These are phyloP conservation scores for Synergus gifuensis DNA, from an alignment of 2,888 invertebrate genomes.

Conservation along the genomic window DNA sequence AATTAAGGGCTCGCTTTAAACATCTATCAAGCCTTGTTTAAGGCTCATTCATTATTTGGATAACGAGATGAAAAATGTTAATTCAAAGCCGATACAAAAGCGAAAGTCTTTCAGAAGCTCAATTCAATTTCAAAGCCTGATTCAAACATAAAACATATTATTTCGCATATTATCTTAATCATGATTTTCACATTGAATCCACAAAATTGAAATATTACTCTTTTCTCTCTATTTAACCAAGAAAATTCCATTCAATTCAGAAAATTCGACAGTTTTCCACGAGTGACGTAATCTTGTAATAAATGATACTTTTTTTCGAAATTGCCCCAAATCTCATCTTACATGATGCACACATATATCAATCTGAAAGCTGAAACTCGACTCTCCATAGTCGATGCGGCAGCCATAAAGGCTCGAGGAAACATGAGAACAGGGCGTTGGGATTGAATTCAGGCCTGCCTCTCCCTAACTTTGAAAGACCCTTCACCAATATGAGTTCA, in stretches of 20 bases:
- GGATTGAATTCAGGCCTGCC: constrained; percentile 66
- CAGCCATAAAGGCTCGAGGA: constrained; percentile 58
- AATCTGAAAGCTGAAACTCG: constrained; percentile 33
- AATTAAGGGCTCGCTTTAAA: constrained; percentile 75
- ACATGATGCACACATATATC: constrained; percentile 17
- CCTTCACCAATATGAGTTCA: constrained; percentile 64
- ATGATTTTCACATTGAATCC: not conserved
- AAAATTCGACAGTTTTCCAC: constrained; percentile 9
- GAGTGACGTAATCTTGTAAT: constrained; percentile 10
- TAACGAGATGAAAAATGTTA: constrained; percentile 72
- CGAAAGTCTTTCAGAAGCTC: not conserved
- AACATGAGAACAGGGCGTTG: constrained; percentile 63
- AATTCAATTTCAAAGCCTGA: too few relatives aligned
- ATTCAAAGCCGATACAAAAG: constrained; percentile 55
- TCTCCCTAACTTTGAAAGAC: constrained; percentile 64
- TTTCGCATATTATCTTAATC: not conserved
- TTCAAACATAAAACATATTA: not conserved
- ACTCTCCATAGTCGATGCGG: constrained; percentile 43
- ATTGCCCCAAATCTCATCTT: not conserved
- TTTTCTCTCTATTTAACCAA: not conserved
- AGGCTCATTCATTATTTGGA: constrained; percentile 72
- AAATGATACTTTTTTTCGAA: constrained; percentile 10
- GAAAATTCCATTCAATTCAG: not conserved
- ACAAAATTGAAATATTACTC: not conserved
- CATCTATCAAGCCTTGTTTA: constrained; percentile 75